phyloP scores from a whole-genome alignment of 2,888 invertebrate genomes.

The Agrilus biguttatus region DNA sequence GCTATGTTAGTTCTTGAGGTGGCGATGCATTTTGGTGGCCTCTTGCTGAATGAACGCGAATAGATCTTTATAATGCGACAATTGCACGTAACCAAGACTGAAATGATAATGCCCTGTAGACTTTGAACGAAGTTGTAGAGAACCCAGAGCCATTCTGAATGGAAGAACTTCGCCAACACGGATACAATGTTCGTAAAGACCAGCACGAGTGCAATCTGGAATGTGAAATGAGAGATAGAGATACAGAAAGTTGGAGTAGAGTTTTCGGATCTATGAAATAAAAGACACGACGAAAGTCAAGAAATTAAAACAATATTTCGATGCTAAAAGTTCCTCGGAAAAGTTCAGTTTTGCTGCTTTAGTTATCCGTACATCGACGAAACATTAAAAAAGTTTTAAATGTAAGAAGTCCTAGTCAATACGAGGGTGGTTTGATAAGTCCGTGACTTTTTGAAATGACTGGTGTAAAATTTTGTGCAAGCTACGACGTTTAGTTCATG shows the following conservation, averaged over 20 bases:
- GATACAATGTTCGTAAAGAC: conserved; percentile 26
- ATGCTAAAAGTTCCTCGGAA: not conserved
- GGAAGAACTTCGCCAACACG: conserved; percentile 26
- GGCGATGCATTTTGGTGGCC: conserved; percentile 15
- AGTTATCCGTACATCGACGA: not conserved
- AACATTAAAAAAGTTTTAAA: conserved; percentile 1
- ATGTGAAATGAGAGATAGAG: conserved; percentile 4
- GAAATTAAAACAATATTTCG: not conserved
- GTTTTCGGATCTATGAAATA: too few relatives aligned
- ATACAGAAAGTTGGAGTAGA: not conserved
- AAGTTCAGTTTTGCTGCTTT: not conserved
- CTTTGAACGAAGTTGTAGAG: conserved; percentile 34
- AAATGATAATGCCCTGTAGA: conserved; percentile 45
- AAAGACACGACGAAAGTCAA: too few relatives aligned
- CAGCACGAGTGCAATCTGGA: conserved; percentile 30
- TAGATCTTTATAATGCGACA: conserved; percentile 36
- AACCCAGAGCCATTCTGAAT: conserved; percentile 30
- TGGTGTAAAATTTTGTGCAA: too few relatives aligned
- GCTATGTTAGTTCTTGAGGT: conserved; percentile 16
- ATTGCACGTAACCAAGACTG: conserved; percentile 48
- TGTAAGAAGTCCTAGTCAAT: not conserved
- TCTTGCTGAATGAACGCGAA: conserved; percentile 21
- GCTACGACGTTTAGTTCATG: too few relatives aligned
- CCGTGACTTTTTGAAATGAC: too few relatives aligned
- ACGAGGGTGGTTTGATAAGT: too few relatives aligned